Base-by-base conservation (phyloP, 2,888 invertebrate species). In the Apotomis turbidana region DNA sequence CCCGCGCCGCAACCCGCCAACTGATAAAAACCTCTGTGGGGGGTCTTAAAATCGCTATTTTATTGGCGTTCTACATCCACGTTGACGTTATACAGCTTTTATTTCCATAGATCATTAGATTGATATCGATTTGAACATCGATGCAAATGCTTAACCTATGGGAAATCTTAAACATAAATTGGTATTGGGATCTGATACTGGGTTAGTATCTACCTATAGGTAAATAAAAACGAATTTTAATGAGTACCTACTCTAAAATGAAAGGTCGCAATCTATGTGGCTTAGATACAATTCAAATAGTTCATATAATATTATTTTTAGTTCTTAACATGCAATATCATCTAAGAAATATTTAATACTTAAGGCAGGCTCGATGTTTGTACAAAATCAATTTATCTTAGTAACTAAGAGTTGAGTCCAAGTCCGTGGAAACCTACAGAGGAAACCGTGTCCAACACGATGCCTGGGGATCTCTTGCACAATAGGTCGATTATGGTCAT, bases 31-130 rank as follows among this genome's bases (percentile, higher is more conserved):
- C 74, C 77, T 10, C 68, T 46, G 80, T 87, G 87, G 85, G 88
- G 78, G 87, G 87, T 83, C 87, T 77, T 81, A 76, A 79, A 82
- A 80, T 80, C 77, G 81, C 80, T 80, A 83, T 83, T 85, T 87
- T 83, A 87, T 82, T 77, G 75, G 78, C 76, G 79, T 70, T 78
- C 75, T 77, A 78, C 80, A 79, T 80, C 77, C 78, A 75, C 77
- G 78, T 78, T 81, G 79, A 82, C 82, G 79, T 80, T 81, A 84
- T 80, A 82, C 76, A 78, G 76, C 73, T 77, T 79, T 80, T 78
- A 79, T 84, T 82, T 80, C 76, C 69, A 75, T 80, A 73, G 76
- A 80, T 80, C 80, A 81, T 79, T 75, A 80, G 81, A 79, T 85
- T 73, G 73, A 83, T 83, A 84, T 82, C 83, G 79, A 75, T 73